Percentiles rank a stretch among this genome's conserved stretches.
Evolutionary conservation across 2,113 vertebrate species (phyloP).

Genomic region (Nycticorax nycticorax): DNA sequence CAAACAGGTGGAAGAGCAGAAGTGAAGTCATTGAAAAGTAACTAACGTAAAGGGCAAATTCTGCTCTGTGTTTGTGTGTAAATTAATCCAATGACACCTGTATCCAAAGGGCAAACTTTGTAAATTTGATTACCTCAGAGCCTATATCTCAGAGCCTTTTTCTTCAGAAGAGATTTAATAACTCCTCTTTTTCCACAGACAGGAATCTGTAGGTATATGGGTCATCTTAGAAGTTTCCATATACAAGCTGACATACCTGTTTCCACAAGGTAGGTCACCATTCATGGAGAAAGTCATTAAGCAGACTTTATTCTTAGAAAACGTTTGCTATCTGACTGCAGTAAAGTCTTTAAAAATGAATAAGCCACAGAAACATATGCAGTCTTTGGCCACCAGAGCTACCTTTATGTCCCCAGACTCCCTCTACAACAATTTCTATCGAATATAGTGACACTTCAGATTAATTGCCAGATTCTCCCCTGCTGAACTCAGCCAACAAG

Average conservation of each 20-base stretch:
- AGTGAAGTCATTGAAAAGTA: neutral
- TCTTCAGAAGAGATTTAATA: neutral
- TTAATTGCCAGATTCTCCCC: conserved; percentile 23
- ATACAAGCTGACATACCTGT: neutral
- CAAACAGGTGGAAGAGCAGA: neutral
- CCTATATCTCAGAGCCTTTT: neutral
- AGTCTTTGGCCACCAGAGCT: neutral
- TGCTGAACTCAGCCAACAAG: conserved; percentile 14
- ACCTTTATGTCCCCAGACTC: neutral
- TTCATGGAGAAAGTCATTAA: neutral
- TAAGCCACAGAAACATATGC: neutral
- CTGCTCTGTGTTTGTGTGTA: neutral
- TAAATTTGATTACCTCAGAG: neutral
- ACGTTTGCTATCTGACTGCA: neutral
- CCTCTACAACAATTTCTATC: neutral
- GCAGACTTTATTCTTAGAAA: neutral
- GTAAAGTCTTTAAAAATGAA: conserved; percentile 5
- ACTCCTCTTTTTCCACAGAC: neutral
- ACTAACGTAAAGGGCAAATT: neutral
- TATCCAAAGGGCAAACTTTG: neutral
- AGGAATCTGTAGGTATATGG: neutral
- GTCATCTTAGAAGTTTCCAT: neutral
- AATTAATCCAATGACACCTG: neutral
- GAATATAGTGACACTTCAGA: conserved; percentile 27
- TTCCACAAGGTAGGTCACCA: neutral